Evolutionary conservation across 2,888 invertebrate species (phyloP), one percentile per base, ranked within the genome.

Genomic region (Seira musarum): DNA sequence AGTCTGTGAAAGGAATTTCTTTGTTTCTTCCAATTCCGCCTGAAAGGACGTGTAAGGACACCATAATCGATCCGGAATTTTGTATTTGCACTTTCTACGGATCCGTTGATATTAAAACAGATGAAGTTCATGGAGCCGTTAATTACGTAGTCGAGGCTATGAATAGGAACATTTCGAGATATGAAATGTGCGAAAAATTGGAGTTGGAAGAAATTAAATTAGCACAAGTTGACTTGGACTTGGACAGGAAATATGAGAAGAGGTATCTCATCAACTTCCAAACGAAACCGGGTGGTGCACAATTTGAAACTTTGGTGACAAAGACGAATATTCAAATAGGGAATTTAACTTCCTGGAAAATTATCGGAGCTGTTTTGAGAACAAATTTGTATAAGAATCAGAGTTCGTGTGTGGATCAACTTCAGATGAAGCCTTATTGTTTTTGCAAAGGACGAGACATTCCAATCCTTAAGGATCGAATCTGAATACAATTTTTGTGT

Each of bases 1-100:
- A n/a, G n/a, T n/a, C n/a, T n/a, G n/a, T n/a, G n/a, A n/a, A n/a
- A n/a, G 93, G 93, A 1, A 92, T 93, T 3, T 96, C 96, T 88
- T 90, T 96, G 68, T 96, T 97, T 88, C 89, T 93, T 35, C 92
- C 93, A 0, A 91, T 97, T 80, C 93, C 94, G 0, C 89, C 88
- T 57, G 91, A 92, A 75, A 90, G 97, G 63, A 95, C 94, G 0
- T 97, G 97, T 88, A 90, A 91, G 70, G 90, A 90, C 79, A 96
- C 96, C 0, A 92, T 91, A 0, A 95, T 97, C 77, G 92, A 93
- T n/a, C n/a, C 0, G 92, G 93, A 25, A 94, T 97, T 94, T 94
- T 97, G 97, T 88, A 94, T 95, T 25, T 97, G 97, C 85, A 94
- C 95, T 19, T 2, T 91, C 83, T 87, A 95, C 19, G 88, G 91